Percentiles rank a stretch among this genome's conserved stretches.
phyloP scores from a whole-genome alignment of 2,888 invertebrate species.

The Tinea pellionella region DNA sequence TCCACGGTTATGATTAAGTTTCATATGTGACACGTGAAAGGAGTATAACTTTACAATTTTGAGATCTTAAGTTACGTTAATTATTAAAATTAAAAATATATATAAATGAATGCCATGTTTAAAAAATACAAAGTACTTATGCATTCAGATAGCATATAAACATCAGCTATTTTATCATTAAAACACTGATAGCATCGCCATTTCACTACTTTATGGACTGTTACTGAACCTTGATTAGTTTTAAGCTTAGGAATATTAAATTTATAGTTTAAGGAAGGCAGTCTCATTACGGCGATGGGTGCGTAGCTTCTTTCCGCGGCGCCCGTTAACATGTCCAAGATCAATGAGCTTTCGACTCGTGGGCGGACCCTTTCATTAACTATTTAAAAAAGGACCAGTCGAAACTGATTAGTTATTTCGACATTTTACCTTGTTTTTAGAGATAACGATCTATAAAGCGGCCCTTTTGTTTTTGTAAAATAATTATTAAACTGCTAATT shows the following conservation, averaged over 20 bases:
- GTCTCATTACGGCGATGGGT: conserved; percentile 33
- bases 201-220: conserved; percentile 22
- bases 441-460: conserved; percentile 12
- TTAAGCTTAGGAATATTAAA: conserved; percentile 38
- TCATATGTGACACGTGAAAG: conserved; percentile 24
- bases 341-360: conserved; percentile 52
- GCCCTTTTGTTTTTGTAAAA: conserved; percentile 4
- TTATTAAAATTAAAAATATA: too few relatives aligned
- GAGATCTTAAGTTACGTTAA: background rate
- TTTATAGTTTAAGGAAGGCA: conserved; percentile 38
- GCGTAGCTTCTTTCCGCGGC: conserved; percentile 39
- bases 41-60: conserved; percentile 26
- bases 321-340: conserved; percentile 53
- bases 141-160: conserved; percentile 16
- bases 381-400: conserved; percentile 59
- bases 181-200: conserved; percentile 20
- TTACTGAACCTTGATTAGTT: conserved; percentile 31
- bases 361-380: conserved; percentile 64
- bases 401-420: conserved; percentile 46
- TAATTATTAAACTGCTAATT: conserved; percentile 7
- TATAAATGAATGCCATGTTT: too few relatives aligned
- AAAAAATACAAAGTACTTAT: too few relatives aligned
- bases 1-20: conserved; percentile 37
- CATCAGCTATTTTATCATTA: background rate
- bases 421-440: conserved; percentile 6